A percentile compares a stretch with the other conserved stretches of the same genome.
These are phyloP conservation scores for Phoxinus dragarum DNA, from an alignment of 2,797 vertebrate genomes.

Conservation along the genomic window DNA sequence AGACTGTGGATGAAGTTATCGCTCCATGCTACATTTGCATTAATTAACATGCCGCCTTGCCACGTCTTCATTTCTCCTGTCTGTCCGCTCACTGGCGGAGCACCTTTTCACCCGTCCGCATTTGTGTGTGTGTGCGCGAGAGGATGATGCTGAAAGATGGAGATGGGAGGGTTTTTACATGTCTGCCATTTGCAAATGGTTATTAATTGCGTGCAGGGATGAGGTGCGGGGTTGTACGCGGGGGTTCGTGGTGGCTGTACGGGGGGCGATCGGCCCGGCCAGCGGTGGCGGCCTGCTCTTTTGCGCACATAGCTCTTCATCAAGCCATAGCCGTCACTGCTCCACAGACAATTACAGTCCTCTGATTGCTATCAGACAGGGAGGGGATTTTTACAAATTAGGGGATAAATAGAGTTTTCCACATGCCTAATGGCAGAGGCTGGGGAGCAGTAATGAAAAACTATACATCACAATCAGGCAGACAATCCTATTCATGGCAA, in stretches of 20 bases:
- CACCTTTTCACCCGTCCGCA: constrained; percentile 33
- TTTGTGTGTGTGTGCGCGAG: not conserved
- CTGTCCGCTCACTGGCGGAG: constrained; percentile 34
- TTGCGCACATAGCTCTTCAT: constrained; percentile 97
- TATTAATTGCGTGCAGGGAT: constrained; percentile 87
- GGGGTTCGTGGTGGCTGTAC: constrained; percentile 67
- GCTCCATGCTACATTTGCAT: constrained; percentile 58
- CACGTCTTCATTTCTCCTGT: constrained; percentile 84
- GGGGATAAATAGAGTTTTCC: constrained; percentile 99
- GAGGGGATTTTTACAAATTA: constrained; percentile 99
- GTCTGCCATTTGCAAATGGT: constrained; percentile 94
- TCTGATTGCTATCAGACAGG: constrained; percentile 97
- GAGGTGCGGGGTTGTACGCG: constrained; percentile 65
- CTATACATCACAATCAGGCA: constrained; percentile 99
- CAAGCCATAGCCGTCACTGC: constrained; percentile 90
- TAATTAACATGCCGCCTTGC: constrained; percentile 61
- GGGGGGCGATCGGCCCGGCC: constrained; percentile 78
- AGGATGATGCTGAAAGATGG: constrained; percentile 54
- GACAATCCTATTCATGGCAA: constrained; percentile 97
- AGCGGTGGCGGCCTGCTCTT: constrained; percentile 64
- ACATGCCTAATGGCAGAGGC: constrained; percentile 96
- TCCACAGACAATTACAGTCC: constrained; percentile 97
- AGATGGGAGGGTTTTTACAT: constrained; percentile 82
- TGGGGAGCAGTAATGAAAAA: constrained; percentile 99
- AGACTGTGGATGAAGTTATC: constrained; percentile 53